Conservation (phyloP, 1,140 invertebrate species). For the Phthorimaea operculella region DNA sequence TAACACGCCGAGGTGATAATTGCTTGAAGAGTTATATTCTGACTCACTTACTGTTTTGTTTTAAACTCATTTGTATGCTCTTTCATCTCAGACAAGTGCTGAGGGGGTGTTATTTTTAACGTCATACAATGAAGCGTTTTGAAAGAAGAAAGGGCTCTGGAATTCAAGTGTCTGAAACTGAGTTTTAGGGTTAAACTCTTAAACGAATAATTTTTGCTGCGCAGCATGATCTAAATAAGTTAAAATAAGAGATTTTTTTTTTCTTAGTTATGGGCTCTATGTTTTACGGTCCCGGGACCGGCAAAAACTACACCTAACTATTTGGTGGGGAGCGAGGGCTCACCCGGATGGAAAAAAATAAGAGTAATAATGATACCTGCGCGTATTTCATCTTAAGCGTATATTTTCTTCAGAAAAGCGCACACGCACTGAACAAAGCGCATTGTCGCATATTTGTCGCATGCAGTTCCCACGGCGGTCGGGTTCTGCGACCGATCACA, state of each 20-base stretch:
- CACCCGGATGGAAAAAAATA: too few species aligned
- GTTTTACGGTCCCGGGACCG: too few species aligned
- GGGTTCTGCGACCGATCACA: conserved; percentile 8
- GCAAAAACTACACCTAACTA: too few species aligned
- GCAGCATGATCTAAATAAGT: too few species aligned
- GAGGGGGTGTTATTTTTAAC: conserved; percentile 20
- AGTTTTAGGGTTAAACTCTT: too few species aligned
- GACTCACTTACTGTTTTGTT: conserved; percentile 29
- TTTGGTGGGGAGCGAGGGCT: too few species aligned
- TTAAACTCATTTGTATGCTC: conserved; percentile 34
- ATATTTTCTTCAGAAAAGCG: neutral
- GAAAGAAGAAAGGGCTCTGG: conserved; percentile 23
- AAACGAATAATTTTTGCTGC: too few species aligned
- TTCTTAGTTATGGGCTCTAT: too few species aligned
- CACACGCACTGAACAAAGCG: conserved; percentile 28
- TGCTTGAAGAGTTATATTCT: conserved; percentile 36
- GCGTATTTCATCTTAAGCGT: too few species aligned
- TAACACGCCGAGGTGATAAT: conserved; percentile 42
- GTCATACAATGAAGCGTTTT: conserved; percentile 18
- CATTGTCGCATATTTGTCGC: conserved; percentile 49
- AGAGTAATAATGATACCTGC: neutral
- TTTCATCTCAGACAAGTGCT: conserved; percentile 16
- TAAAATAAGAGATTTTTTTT: too few species aligned
- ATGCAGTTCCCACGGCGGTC: conserved; percentile 43
- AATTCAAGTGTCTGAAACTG: neutral